Conservation (phyloP, 2,888 invertebrate genomes). For the Torymus texanus region DNA sequence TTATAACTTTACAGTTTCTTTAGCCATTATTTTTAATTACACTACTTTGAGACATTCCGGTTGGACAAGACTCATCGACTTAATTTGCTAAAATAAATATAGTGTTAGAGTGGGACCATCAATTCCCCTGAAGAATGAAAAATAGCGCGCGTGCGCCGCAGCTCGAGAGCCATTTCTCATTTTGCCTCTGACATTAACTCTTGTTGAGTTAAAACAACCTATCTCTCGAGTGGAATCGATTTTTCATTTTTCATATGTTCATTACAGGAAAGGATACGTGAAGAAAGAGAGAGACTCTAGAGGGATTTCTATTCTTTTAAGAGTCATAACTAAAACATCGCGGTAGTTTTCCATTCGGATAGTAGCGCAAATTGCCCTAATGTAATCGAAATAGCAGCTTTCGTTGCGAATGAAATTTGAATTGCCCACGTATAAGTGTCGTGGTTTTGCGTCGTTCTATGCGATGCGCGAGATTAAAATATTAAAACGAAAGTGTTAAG, state of each 20-base stretch:
- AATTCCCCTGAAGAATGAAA: not conserved
- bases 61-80: not conserved
- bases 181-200: slow-evolving; percentile 16
- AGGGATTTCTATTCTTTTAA: slow-evolving; percentile 13
- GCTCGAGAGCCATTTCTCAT: slow-evolving; percentile 16
- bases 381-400: no score
- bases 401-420: no score
- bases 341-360: not conserved
- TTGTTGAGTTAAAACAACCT: not conserved
- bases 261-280: slow-evolving; percentile 8
- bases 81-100: not conserved
- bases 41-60: no score
- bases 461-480: no score
- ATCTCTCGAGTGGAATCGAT: slow-evolving; percentile 35
- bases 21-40: no score
- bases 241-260: slow-evolving; percentile 46
- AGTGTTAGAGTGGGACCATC: slow-evolving; percentile 9
- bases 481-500: no score
- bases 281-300: not conserved
- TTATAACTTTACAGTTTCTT: no score
- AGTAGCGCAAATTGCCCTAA: no score
- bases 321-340: slow-evolving; percentile 34
- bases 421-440: no score
- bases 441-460: no score
- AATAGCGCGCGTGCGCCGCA: not conserved